A percentile compares a stretch with the other conserved stretches of the same genome.
Evolutionary conservation across 2,113 vertebrate genomes (phyloP).

Genomic region (Ancistrus triradiatus): DNA sequence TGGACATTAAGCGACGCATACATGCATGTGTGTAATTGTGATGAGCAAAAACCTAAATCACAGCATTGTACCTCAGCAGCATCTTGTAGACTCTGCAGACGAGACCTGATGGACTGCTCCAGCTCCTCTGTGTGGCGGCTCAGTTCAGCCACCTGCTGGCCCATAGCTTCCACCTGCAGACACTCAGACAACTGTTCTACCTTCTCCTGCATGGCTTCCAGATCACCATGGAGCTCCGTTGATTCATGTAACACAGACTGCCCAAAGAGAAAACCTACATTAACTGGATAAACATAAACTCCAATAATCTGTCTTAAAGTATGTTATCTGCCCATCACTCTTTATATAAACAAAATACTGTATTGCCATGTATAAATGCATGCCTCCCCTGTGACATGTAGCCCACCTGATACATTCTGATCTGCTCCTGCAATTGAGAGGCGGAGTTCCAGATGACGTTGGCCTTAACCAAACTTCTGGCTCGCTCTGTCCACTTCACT

Average conservation of each 20-base stretch:
- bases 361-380: neutral
- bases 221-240: constrained; percentile 80
- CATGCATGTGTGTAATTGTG: constrained; percentile 30
- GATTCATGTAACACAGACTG: constrained; percentile 75
- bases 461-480: constrained; percentile 75
- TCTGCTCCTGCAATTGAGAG: constrained; percentile 85
- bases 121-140: constrained; percentile 78
- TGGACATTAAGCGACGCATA: no score
- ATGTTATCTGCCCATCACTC: no score
- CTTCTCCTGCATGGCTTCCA: constrained; percentile 86
- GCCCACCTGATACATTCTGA: constrained; percentile 83
- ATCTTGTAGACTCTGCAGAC: constrained; percentile 84
- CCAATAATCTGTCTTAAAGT: no score
- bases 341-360: no score
- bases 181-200: constrained; percentile 76
- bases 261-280: neutral
- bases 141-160: constrained; percentile 84
- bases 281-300: no score
- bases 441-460: constrained; percentile 86
- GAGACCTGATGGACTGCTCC: constrained; percentile 75
- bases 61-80: constrained; percentile 80
- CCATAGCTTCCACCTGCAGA: constrained; percentile 77
- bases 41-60: constrained; percentile 22
- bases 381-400: neutral
- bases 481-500: constrained; percentile 86